These are phyloP conservation scores for Muricea muricata DNA, from an alignment of 92 coral and sea anemone species.

Conservation along the genomic window DNA sequence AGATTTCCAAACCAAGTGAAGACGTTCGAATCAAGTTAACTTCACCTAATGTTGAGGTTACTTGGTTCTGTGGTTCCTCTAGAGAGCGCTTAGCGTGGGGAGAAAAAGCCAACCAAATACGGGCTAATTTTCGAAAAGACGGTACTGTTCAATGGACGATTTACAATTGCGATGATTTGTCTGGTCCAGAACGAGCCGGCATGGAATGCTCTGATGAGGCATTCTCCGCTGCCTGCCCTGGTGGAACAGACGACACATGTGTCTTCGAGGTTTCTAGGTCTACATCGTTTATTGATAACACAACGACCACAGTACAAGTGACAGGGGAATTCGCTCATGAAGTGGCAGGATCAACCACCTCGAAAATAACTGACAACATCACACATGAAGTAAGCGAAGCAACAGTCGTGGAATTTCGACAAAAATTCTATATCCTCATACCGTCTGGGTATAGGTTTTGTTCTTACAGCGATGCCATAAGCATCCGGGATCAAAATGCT, in stretches of 20 bases:
- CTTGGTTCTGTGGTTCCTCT: conserved; percentile 59
- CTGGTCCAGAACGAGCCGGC: conserved; percentile 62
- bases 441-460: conserved; percentile 70
- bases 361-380: conserved; percentile 49
- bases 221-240: conserved; percentile 45
- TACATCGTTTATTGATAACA: conserved; percentile 33
- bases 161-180: conserved; percentile 54
- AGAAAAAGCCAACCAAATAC: conserved; percentile 59
- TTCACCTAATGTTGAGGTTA: background rate
- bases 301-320: conserved; percentile 57
- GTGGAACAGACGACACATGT: conserved; percentile 22
- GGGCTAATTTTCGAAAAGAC: conserved; percentile 45
- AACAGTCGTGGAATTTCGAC: conserved; percentile 18
- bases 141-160: conserved; percentile 58
- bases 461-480: conserved; percentile 57
- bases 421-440: conserved; percentile 56
- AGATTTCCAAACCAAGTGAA: conserved; percentile 14
- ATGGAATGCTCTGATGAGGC: conserved; percentile 45
- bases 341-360: conserved; percentile 40
- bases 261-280: conserved; percentile 63
- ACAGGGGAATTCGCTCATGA: conserved; percentile 48
- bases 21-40: conserved; percentile 43
- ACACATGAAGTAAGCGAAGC: conserved; percentile 57
- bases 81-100: conserved; percentile 65
- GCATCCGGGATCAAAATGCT: conserved; percentile 46